phyloP scores from a whole-genome alignment of 2,888 invertebrate genomes.

The Cantharis lateralis region DNA sequence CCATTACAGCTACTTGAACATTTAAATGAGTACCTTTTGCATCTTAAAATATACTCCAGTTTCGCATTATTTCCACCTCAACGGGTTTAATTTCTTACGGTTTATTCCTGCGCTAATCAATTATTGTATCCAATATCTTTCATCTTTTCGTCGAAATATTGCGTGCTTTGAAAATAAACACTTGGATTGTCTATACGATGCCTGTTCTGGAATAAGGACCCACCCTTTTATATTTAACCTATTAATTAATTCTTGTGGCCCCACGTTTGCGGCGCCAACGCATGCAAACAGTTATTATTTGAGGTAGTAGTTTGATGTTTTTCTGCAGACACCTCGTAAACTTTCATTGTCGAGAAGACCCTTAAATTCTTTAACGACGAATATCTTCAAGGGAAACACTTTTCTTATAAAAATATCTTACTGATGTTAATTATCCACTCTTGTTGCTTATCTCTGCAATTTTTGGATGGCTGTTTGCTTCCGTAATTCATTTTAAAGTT shows the following conservation, averaged over 20 bases:
- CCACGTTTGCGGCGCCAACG: no score
- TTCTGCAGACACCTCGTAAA: background rate
- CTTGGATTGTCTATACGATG: background rate
- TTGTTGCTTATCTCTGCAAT: constrained; percentile 19
- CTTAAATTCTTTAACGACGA: background rate
- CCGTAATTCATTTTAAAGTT: constrained; percentile 21
- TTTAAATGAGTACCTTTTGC: background rate
- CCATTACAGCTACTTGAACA: background rate
- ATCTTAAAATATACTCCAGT: background rate
- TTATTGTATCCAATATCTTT: background rate
- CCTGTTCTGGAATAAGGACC: background rate
- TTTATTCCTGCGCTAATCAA: background rate
- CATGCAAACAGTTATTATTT: no score
- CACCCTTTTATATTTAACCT: background rate
- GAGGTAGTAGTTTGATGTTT: no score
- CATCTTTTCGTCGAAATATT: background rate
- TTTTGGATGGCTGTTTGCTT: constrained; percentile 17
- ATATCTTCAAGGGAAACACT: background rate
- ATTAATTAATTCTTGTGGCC: no score
- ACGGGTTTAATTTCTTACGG: background rate
- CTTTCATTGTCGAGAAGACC: background rate
- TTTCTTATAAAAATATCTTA: constrained; percentile 6
- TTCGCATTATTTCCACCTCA: background rate
- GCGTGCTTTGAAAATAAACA: background rate
- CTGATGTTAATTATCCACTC: constrained; percentile 13